These are phyloP conservation scores for Astyanax mexicanus DNA, from an alignment of 2,797 vertebrate genomes.

Conservation along the genomic window DNA sequence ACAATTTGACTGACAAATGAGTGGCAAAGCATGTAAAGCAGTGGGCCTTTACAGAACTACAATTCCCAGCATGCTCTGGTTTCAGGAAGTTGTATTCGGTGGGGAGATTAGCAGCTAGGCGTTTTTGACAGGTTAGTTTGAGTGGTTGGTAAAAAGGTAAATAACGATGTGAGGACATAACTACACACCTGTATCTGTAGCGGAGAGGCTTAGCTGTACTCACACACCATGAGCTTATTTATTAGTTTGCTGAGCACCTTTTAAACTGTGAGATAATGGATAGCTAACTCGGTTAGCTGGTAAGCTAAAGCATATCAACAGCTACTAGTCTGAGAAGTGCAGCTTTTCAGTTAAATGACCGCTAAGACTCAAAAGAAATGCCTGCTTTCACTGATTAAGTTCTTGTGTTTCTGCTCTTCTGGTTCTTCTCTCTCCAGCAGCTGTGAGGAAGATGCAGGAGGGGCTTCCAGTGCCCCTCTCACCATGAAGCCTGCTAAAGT, in stretches of 20 bases:
- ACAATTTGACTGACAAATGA: too few relatives aligned
- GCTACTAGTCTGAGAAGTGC: background rate
- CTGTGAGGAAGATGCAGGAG: conserved; percentile 10
- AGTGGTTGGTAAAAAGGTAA: background rate
- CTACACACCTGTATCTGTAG: background rate
- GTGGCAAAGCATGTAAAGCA: too few relatives aligned
- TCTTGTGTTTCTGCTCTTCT: too few relatives aligned
- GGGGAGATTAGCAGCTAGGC: background rate
- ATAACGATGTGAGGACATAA: background rate
- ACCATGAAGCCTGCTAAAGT: conserved; percentile 15
- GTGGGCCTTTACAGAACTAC: conserved; percentile 5
- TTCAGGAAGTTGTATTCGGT: conserved; percentile 27
- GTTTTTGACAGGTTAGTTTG: background rate
- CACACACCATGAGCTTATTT: background rate
- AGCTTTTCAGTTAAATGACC: conserved; percentile 23
- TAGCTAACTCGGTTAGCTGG: background rate
- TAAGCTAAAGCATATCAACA: background rate
- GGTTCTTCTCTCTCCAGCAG: background rate
- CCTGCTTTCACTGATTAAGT: too few relatives aligned
- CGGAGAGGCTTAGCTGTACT: too few relatives aligned
- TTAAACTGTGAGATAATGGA: too few relatives aligned
- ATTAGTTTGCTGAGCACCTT: background rate
- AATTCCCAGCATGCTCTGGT: conserved; percentile 10
- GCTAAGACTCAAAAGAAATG: too few relatives aligned
- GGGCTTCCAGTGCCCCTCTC: background rate